phyloP scores from a whole-genome alignment of 30 jellyfish, hydroid and myxozoan genomes.

The Mastigias papua region DNA sequence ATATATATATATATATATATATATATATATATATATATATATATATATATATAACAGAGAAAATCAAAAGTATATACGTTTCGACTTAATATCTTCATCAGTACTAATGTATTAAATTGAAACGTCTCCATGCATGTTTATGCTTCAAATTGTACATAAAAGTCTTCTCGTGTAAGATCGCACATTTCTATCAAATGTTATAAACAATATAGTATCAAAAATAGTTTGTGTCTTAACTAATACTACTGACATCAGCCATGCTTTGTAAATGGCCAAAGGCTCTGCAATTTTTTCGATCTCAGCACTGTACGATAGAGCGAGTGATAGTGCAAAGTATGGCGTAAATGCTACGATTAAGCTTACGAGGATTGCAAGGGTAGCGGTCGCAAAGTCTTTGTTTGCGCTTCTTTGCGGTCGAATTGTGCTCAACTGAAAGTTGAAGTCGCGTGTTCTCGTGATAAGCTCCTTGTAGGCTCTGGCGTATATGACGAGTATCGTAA shows the following conservation, averaged over 20 bases:
- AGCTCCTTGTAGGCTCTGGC: slow-evolving; percentile 24
- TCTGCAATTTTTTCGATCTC: not conserved
- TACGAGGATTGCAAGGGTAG: slow-evolving; percentile 13
- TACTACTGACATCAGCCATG: slow-evolving; percentile 4
- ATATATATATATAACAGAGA: too few relatives aligned
- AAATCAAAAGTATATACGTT: too few relatives aligned
- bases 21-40: too few relatives aligned
- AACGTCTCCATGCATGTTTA: too few relatives aligned
- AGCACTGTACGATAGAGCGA: not conserved
- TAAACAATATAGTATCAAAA: not conserved
- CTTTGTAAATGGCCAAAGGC: not conserved
- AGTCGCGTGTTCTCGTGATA: not conserved
- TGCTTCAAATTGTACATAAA: not conserved
- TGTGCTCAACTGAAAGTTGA: not conserved
- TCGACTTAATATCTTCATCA: too few relatives aligned
- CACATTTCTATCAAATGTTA: not conserved
- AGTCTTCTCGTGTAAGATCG: not conserved
- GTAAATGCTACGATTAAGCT: not conserved
- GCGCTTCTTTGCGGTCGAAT: slow-evolving; percentile 6
- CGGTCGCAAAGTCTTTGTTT: slow-evolving; percentile 30
- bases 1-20: too few relatives aligned
- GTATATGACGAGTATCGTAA: not conserved
- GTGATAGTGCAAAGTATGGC: slow-evolving; percentile 15
- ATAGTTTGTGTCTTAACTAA: not conserved
- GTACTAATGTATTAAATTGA: too few relatives aligned